A percentile compares a stretch with the other conserved stretches of the same genome.
Evolutionary conservation across 1,140 invertebrate species (phyloP).

Genomic region (Leptestheria dahalacensis): DNA sequence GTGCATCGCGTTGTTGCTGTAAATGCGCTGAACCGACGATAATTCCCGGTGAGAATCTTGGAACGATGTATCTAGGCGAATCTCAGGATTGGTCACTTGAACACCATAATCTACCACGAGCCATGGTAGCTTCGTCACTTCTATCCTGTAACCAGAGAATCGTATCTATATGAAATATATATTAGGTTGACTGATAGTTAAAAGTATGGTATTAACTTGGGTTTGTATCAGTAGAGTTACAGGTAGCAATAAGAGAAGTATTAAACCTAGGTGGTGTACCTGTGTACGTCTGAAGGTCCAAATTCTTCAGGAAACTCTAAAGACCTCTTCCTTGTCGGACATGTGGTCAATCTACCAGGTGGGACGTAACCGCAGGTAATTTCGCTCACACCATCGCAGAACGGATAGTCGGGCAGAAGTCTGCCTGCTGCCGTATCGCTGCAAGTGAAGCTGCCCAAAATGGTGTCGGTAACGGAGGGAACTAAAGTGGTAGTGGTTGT

Average conservation of each 20-base stretch:
- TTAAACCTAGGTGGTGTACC: no score
- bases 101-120: not conserved
- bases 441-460: not conserved
- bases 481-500: not conserved
- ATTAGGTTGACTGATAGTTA: not conserved
- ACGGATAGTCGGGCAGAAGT: not conserved
- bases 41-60: not conserved
- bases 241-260: no score
- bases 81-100: not conserved
- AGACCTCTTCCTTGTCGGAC: not conserved
- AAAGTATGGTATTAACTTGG: no score
- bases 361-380: not conserved
- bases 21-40: no score
- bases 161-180: not conserved
- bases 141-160: not conserved
- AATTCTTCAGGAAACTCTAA: not conserved
- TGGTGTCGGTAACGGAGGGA: not conserved
- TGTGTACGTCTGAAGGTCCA: not conserved
- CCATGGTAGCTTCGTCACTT: not conserved
- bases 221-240: no score
- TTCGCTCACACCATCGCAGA: not conserved
- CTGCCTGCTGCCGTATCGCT: not conserved
- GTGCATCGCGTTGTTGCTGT: not conserved
- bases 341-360: not conserved
- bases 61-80: not conserved